A percentile compares a stretch with the other conserved stretches of the same genome.
Evolutionary conservation across 2,888 invertebrate genomes (phyloP).

Genomic region (Linnaemya vulpina): DNA sequence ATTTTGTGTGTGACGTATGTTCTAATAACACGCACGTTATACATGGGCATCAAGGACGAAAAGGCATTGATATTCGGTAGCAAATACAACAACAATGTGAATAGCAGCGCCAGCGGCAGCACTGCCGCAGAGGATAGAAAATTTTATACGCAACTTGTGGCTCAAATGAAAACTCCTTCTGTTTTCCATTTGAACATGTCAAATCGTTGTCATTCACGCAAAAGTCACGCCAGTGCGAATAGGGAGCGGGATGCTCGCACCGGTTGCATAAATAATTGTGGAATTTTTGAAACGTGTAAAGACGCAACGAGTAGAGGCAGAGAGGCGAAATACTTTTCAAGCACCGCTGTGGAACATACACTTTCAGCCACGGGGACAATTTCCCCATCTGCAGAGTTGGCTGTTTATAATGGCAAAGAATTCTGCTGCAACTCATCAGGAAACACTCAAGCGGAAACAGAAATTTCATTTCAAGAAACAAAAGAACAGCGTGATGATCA

Average conservation of each 20-base stretch:
- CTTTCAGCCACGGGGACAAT: conserved; percentile 27
- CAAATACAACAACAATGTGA: conserved; percentile 61
- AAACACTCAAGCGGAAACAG: conserved; percentile 55
- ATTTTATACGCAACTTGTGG: conserved; percentile 69
- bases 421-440: conserved; percentile 14
- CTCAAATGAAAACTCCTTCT: conserved; percentile 60
- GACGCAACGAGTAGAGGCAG: conserved; percentile 11
- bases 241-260: background rate
- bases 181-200: conserved; percentile 72
- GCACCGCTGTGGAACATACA: conserved; percentile 18
- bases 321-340: conserved; percentile 36
- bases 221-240: conserved; percentile 10
- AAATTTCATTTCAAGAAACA: conserved; percentile 34
- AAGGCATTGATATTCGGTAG: conserved; percentile 75
- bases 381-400: background rate
- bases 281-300: conserved; percentile 13
- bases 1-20: conserved; percentile 87
- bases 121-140: conserved; percentile 44
- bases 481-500: conserved; percentile 30
- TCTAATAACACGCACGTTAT: conserved; percentile 83
- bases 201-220: conserved; percentile 69
- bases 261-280: conserved; percentile 8
- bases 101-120: conserved; percentile 10
- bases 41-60: conserved; percentile 81
- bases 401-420: background rate